Evolutionary conservation across 1,140 invertebrate species (phyloP).

Genomic region (Stegodyphus mimosarum): DNA sequence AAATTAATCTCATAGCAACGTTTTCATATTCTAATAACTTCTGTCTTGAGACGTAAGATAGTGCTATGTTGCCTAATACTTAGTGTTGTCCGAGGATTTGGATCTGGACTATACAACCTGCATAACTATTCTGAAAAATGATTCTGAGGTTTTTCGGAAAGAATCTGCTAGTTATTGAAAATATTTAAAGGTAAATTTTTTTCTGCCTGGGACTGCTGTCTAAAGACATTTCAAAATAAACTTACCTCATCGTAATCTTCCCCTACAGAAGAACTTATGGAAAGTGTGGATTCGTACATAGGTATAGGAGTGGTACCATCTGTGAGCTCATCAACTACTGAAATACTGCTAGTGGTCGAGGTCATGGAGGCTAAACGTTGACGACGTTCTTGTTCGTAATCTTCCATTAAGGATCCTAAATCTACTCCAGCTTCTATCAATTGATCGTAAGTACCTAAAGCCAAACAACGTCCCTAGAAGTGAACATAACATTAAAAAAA

Average conservation of each 20-base stretch:
- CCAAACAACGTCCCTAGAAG: slow-evolving; percentile 42
- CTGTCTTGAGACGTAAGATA: no score
- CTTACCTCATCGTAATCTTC: slow-evolving; percentile 30
- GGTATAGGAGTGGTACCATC: slow-evolving; percentile 34
- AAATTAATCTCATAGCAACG: no score
- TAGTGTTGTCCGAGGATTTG: no score
- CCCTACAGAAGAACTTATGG: slow-evolving; percentile 31
- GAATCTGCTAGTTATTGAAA: no score
- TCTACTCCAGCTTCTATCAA: slow-evolving; percentile 60
- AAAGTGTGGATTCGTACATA: slow-evolving; percentile 49
- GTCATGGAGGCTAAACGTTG: slow-evolving; percentile 43
- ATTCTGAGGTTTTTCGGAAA: no score
- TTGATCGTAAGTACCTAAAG: slow-evolving; percentile 60
- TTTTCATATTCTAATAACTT: no score
- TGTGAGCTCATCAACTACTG: slow-evolving; percentile 12
- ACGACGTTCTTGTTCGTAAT: slow-evolving; percentile 26
- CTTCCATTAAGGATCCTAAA: slow-evolving; percentile 60
- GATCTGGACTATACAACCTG: no score
- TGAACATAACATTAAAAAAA: background rate
- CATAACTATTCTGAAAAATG: no score
- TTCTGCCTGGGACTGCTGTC: no score
- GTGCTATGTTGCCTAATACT: no score
- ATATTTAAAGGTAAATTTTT: no score
- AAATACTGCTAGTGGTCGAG: slow-evolving; percentile 27
- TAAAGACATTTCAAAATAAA: background rate